Conservation (phyloP, 2,888 invertebrate genomes). For the Caenorhabditis drosophilae region DNA sequence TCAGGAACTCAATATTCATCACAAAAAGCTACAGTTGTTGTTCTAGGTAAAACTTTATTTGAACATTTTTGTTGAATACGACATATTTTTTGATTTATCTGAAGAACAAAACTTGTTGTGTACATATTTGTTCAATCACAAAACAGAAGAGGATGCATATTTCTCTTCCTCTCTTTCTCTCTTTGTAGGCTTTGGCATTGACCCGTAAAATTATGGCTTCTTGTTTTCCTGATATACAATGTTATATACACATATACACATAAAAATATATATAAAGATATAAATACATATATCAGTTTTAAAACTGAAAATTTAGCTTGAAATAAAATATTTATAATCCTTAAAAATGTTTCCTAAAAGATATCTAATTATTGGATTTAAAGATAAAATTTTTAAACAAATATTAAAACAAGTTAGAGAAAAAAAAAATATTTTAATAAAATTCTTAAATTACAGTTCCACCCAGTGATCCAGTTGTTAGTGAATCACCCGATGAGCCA, state of each 20-base stretch:
- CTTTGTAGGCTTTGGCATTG: not conserved
- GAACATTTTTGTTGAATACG: not conserved
- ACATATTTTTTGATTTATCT: not conserved
- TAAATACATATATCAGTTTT: too few relatives aligned
- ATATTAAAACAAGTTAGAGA: not conserved
- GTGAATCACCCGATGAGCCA: constrained; percentile 48
- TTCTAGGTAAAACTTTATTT: constrained; percentile 62
- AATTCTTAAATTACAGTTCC: constrained; percentile 66
- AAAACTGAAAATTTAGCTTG: too few relatives aligned
- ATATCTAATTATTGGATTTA: not conserved
- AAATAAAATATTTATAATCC: too few relatives aligned
- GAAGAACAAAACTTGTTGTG: too few relatives aligned
- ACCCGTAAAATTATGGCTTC: constrained; percentile 4
- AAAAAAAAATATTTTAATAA: too few relatives aligned
- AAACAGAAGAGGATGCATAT: too few relatives aligned
- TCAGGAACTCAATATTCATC: constrained; percentile 71
- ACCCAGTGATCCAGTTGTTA: constrained; percentile 58
- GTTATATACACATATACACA: too few relatives aligned
- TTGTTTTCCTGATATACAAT: not conserved
- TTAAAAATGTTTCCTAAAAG: not conserved
- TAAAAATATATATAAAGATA: too few relatives aligned
- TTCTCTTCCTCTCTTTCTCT: too few relatives aligned
- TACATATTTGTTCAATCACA: too few relatives aligned
- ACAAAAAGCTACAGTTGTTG: constrained; percentile 60
- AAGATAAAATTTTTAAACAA: not conserved